Percentiles rank a stretch among this genome's conserved stretches.
These are phyloP conservation scores for Arenaria interpres DNA, from an alignment of 2,113 vertebrate genomes.

Conservation along the genomic window DNA sequence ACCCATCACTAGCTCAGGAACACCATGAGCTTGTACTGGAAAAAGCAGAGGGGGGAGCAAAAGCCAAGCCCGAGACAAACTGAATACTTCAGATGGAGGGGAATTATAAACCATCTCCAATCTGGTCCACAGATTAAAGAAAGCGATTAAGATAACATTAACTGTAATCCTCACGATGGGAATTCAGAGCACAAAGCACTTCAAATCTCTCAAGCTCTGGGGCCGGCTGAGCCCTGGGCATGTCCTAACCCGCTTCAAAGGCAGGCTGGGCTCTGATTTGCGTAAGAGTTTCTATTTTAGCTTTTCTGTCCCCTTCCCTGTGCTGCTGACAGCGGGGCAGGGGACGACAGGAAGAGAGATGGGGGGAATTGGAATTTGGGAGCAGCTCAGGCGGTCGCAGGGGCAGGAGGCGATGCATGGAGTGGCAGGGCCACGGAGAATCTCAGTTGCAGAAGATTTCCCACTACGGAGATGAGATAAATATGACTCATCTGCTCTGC, in stretches of 20 bases:
- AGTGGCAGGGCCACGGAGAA: background rate
- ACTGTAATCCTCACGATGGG: background rate
- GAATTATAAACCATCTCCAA: background rate
- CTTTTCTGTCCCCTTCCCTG: background rate
- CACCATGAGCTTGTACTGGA: accelerated
- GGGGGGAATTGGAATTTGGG: background rate
- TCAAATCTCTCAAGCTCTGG: conserved; percentile 16
- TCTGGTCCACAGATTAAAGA: background rate
- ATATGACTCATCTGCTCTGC: background rate
- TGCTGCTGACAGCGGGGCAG: background rate
- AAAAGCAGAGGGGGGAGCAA: background rate
- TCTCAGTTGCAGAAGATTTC: background rate
- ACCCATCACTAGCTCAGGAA: background rate
- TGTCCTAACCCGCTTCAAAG: background rate
- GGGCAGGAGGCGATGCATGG: accelerated
- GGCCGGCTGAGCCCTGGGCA: background rate
- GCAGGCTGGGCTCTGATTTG: background rate
- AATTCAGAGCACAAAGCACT: conserved; percentile 15
- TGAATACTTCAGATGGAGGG: background rate
- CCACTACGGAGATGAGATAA: background rate
- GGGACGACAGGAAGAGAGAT: background rate
- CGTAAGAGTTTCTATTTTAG: conserved; percentile 35
- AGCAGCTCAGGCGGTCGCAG: background rate
- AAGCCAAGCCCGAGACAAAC: background rate
- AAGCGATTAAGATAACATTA: conserved; percentile 5